A percentile compares a stretch with the other conserved stretches of the same genome.
These are phyloP conservation scores for Heterodera schachtii DNA, from an alignment of 1,140 invertebrate genomes.

Conservation along the genomic window DNA sequence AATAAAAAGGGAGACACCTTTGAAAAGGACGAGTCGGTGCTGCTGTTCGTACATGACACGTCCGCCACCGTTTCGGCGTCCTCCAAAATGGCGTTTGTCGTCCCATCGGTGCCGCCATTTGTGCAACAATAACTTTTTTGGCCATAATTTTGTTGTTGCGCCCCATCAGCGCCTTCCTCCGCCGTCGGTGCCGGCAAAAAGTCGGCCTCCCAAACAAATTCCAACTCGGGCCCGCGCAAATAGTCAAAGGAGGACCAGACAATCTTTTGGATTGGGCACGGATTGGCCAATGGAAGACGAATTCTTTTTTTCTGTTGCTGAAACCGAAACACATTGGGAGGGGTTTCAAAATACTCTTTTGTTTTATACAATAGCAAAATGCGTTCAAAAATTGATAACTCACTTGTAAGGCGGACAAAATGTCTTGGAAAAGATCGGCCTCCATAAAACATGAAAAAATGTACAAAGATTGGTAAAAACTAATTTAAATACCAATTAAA, in stretches of 20 bases:
- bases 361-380: no score
- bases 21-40: conserved; percentile 32
- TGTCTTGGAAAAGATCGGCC: conserved; percentile 42
- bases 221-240: conserved; percentile 41
- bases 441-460: conserved; percentile 24
- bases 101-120: not conserved
- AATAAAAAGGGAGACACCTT: conserved; percentile 5
- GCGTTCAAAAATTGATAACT: not conserved
- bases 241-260: conserved; percentile 52
- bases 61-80: conserved; percentile 29
- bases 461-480: no score
- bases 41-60: conserved; percentile 13
- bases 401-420: conserved; percentile 40
- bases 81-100: conserved; percentile 9
- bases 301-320: conserved; percentile 32
- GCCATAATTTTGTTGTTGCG: not conserved
- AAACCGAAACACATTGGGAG: conserved; percentile 25
- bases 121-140: no score
- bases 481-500: not conserved
- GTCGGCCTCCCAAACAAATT: conserved; percentile 44
- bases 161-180: no score
- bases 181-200: conserved; percentile 7
- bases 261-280: conserved; percentile 39
- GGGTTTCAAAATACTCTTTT: conserved; percentile 5
- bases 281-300: conserved; percentile 27